Conservation (phyloP, 2,797 vertebrate genomes). For the Anguilla obscura region DNA sequence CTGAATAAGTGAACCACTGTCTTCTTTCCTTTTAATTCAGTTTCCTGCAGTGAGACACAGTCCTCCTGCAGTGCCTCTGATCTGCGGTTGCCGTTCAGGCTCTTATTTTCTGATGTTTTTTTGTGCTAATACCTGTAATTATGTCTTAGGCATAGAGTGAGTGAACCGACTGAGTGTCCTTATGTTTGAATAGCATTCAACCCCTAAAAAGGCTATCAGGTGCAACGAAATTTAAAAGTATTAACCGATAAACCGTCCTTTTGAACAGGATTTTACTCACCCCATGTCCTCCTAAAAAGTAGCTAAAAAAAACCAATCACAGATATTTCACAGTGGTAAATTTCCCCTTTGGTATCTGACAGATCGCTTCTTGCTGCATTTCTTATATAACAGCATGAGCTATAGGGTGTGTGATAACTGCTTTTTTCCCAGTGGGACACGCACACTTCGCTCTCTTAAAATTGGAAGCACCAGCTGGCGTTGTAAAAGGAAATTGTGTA, state of each 20-base stretch:
- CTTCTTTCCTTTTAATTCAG: background rate
- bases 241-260: background rate
- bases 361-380: background rate
- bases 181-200: background rate
- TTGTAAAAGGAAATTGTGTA: background rate
- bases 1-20: background rate
- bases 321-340: background rate
- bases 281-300: background rate
- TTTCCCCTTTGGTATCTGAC: background rate
- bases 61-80: background rate
- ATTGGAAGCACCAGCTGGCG: background rate
- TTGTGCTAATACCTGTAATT: slow-evolving; percentile 2
- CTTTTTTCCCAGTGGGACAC: background rate
- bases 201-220: background rate
- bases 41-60: background rate
- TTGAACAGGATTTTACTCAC: background rate
- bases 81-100: background rate
- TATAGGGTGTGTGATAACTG: background rate
- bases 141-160: background rate
- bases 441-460: background rate
- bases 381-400: background rate
- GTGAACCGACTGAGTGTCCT: background rate
- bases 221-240: background rate
- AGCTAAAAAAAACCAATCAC: background rate
- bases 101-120: background rate